Conservation (phyloP, 2,113 vertebrate species). For the Psilopogon haemacephalus region DNA sequence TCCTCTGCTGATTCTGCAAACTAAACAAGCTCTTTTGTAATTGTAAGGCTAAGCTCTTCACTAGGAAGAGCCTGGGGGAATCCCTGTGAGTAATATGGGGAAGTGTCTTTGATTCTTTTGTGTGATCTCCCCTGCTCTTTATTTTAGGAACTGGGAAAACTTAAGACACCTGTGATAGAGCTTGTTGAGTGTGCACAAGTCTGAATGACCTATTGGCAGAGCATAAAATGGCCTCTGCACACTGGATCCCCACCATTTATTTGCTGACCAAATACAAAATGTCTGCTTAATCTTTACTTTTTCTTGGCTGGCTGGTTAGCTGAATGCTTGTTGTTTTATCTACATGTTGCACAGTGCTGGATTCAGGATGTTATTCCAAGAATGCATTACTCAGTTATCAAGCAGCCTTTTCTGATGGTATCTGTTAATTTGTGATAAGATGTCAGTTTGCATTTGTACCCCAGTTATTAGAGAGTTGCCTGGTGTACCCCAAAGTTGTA, state of each 20-base stretch:
- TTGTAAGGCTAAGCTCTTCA: neutral
- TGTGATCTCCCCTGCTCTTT: neutral
- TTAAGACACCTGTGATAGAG: neutral
- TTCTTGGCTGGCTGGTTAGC: neutral
- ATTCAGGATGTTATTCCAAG: neutral
- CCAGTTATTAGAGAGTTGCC: neutral
- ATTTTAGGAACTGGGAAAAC: too few species aligned
- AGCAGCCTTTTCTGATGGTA: neutral
- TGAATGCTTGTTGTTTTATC: neutral
- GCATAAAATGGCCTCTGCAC: neutral
- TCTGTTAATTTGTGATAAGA: neutral
- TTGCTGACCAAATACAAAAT: neutral
- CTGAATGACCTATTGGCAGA: neutral
- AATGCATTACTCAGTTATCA: neutral
- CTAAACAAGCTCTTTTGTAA: neutral
- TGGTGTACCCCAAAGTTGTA: neutral
- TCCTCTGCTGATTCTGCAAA: neutral
- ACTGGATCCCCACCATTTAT: neutral
- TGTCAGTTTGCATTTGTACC: neutral
- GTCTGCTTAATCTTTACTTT: neutral
- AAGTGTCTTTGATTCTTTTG: neutral
- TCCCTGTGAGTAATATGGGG: neutral
- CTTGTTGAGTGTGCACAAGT: neutral
- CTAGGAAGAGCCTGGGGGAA: neutral
- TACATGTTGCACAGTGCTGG: accelerated